Percentiles rank a stretch among this genome's conserved stretches.
Conservation (phyloP, 2,888 invertebrate genomes). For the Perdita meconis region DNA sequence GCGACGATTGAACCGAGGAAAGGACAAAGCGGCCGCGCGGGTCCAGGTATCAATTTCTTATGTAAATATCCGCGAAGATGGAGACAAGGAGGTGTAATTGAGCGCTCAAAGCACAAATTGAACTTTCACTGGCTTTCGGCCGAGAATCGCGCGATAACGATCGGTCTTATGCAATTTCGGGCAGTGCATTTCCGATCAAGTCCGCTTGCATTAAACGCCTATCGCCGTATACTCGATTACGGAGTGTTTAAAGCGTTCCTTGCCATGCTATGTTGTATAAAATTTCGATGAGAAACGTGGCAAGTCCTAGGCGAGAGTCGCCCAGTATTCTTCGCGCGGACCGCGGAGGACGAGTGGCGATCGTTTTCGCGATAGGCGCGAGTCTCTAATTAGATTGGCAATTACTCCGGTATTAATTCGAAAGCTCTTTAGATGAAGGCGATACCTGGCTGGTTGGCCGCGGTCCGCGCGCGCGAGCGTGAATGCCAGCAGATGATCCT, state of each 20-base stretch:
- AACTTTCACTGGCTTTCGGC: constrained; percentile 31
- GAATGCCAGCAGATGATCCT: constrained; percentile 16
- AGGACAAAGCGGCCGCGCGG: constrained; percentile 5
- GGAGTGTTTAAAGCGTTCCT: background rate
- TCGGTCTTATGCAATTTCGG: constrained; percentile 32
- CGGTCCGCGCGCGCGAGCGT: background rate
- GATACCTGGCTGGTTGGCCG: constrained; percentile 17
- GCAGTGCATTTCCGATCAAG: constrained; percentile 9
- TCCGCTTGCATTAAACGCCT: background rate
- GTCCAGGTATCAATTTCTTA: constrained; percentile 62
- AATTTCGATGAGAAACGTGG: too few relatives aligned
- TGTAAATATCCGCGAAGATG: constrained; percentile 54
- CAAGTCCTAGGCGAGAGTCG: too few relatives aligned
- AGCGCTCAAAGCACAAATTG: constrained; percentile 21
- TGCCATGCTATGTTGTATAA: too few relatives aligned
- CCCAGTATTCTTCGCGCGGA: constrained; percentile 3
- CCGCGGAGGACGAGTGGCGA: background rate
- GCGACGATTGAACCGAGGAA: constrained; percentile 25
- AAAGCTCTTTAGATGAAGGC: constrained; percentile 45
- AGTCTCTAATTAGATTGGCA: constrained; percentile 57
- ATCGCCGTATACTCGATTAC: background rate
- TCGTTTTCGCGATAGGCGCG: constrained; percentile 39
- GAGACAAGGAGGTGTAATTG: constrained; percentile 32
- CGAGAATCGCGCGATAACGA: constrained; percentile 1
- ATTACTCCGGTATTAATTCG: constrained; percentile 57